Evolutionary conservation across 2,797 vertebrate genomes (phyloP).

Genomic region (Eulemur rubriventer): DNA sequence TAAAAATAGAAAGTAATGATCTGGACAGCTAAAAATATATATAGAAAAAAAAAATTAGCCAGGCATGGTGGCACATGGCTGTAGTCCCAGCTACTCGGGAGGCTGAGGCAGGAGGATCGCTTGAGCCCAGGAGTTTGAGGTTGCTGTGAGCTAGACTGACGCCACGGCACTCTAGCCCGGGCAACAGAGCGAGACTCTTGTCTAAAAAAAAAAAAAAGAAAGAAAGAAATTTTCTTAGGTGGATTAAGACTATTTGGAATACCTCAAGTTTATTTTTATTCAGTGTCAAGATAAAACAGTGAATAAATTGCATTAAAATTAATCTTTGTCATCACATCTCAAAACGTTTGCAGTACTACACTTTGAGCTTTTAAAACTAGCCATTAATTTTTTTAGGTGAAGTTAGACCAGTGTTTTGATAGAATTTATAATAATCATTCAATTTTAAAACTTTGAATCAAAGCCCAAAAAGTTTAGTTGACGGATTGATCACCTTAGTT

Average conservation of each 20-base stretch:
- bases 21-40: too few species aligned
- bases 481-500: not conserved
- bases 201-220: not conserved
- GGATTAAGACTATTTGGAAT: not conserved
- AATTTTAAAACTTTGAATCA: not conserved
- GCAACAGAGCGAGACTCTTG: too few species aligned
- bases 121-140: too few species aligned
- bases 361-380: constrained; percentile 21
- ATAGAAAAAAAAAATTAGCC: too few species aligned
- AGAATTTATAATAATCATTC: not conserved
- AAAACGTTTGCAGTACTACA: not conserved
- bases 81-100: too few species aligned
- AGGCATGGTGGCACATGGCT: too few species aligned
- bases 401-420: not conserved
- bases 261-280: constrained; percentile 34
- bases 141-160: too few species aligned
- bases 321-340: not conserved
- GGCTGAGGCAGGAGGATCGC: too few species aligned
- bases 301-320: not conserved
- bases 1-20: too few species aligned
- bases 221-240: not conserved
- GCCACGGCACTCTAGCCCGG: too few species aligned
- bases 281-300: not conserved
- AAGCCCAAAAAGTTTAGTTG: not conserved
- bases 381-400: not conserved